Evolutionary conservation across 2,113 vertebrate species (phyloP), one percentile per base, ranked within the genome.

Genomic region (Haplochromis burtoni): DNA sequence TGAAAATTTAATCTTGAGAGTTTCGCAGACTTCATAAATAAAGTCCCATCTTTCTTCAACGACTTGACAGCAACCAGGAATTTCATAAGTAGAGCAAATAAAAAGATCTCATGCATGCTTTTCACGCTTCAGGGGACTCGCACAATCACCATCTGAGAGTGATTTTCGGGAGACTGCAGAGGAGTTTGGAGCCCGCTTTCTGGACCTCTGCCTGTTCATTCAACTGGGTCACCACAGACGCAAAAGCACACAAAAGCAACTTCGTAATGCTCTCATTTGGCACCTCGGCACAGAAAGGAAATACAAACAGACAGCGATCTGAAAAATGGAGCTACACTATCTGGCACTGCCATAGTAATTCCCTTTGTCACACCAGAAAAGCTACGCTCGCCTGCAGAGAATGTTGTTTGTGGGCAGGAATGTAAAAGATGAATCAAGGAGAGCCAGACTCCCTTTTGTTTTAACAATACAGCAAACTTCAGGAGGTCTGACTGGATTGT

Each of bases 241-340:
- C 91, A 91, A 88, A 93, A 89, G 81, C 89, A 29, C 88, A 93
- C 81, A 93, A 93, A 92, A 87, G 87, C 91, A 89, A 91, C 88
- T 94, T 93, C 87, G 81, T 93, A 92, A 94, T 86, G 87, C 94
- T 86, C 90, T 94, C 84, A 92, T 94, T 94, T 95, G 94, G 92
- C 90, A 86, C 87, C 81, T 90, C 86, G 49, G 59, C 89, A 82
- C 40, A 92, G 81, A 81, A 78, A 88, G 80, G 81, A 94, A 92
- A 94, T 82, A 82, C 88, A 94, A 90, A 93, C 87, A 94, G 93
- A 93, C 90, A 84, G 89, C 53, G 79, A 94, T 93, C 90, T 88
- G 86, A 94, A 93, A 90, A 91, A 90, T 90, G 47, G 80, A 88
- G 92, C 91, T 73, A 29, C 66, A 31, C 80, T 89, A 57, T 90